Base-by-base conservation (phyloP, 2,888 invertebrate species). In the Ectropis crepuscularia region DNA sequence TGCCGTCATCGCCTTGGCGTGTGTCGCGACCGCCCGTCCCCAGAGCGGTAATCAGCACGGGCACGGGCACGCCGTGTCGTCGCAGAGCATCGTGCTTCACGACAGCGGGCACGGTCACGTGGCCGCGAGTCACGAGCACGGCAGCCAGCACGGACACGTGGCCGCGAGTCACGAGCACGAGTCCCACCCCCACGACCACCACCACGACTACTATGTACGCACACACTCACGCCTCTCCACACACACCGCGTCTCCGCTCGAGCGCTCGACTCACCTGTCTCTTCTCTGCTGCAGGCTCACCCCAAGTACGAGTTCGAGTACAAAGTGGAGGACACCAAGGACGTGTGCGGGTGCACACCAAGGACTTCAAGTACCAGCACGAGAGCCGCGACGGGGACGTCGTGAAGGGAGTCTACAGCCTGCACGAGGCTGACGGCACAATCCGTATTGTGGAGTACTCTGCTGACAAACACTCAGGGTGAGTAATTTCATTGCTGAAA, bases 351-450 rank as follows among this genome's bases (percentile, higher is more conserved):
- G n/a, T n/a, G 6, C 74, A 74, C 67, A 42, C 74, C 37, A 72
- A 72, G 36, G 73, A 70, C 78, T 80, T 83, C 74, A 92, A 93
- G 77, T 80, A 80, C 12, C 91, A 92, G 73, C 87, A 91, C 63
- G 93, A 93, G 74, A 72, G 74, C 28, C 85, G 88, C 16, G 90
- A 93, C 60, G 93, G 93, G 6, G 92, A 93, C 73, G 80, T 74
- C 9, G 93, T 93, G 16, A 80, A 80, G 64, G 83, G 83, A 0
- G 71, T 72, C 72, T 84, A 82, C 73, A 77, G 88, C 36, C 80
- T 93, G 46, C 89, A 92, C 68, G 89, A 93, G 68, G 88, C 93
- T 43, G 91, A 89, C 61, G 93, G 93, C 63, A 91, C 93, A 67
- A 75, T 87, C 68, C 86, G 93, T 69, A 86, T 88, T 53, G 89